Evolutionary conservation across 2,888 invertebrate species (phyloP), one percentile per base, ranked within the genome.

Genomic region (Lordiphosa andalusiaca): DNA sequence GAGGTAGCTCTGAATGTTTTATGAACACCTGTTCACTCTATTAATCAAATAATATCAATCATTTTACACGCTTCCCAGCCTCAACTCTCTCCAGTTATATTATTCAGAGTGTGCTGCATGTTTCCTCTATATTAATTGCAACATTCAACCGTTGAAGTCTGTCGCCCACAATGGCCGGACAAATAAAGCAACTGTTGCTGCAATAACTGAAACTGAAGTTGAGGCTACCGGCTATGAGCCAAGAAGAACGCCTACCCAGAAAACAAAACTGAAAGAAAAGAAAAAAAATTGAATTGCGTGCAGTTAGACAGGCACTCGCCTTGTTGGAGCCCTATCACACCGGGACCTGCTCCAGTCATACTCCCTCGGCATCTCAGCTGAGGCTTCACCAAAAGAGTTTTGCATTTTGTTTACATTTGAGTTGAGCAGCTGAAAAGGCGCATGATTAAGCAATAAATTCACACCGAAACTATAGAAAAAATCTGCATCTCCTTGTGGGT

Each of bases 401-500:
- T 23, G 36, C 40, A 35, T 44, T 37, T 25, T 44, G 64, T 73
- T 76, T 78, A 55, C 75, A 68, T 75, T 56, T 57, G 65, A 55
- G 60, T 49, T 42, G 55, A 50, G 54, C 37, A 51, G 51, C 44
- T 53, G 30, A 55, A 64, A 70, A 69, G 67, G 61, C 67, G 63
- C 63, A 76, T 76, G 76, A 76, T 76, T 80, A 76, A 76, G 76
- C 76, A 76, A 76, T 76, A 76, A 76, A 80, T 76, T 80, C 69
- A 64, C 80, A 76, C 80, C 37, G 25, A 55, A 50, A 37, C 54
- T 54, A 55, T 54, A 49, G 46, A 38, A 41, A 48, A 56, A 62
- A 65, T 16, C 66, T 62, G 19, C 10, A 13, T 10, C 39, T 58
- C 42, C 50, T 25, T 54, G 58, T 49, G 52, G 71, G 52, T 61